Conservation (phyloP, 2,888 invertebrate genomes). For the Neoaliturus tenellus region DNA sequence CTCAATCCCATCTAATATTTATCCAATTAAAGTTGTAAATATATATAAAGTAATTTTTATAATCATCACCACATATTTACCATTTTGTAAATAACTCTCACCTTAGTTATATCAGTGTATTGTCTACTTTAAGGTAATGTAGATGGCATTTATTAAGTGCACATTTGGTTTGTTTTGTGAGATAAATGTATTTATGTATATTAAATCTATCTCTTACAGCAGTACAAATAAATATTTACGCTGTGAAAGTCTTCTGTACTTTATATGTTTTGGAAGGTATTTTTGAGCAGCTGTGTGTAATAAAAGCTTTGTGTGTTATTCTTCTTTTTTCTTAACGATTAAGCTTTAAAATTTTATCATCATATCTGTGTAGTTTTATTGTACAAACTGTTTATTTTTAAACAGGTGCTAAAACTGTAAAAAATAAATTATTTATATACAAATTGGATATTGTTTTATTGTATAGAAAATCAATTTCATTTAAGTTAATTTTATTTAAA, state of each 20-base stretch:
- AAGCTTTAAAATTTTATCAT: background rate
- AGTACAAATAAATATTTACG: background rate
- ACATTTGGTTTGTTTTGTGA: conserved; percentile 1
- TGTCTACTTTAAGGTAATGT: background rate
- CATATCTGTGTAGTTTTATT: conserved; percentile 14
- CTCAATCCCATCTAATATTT: background rate
- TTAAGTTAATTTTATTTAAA: background rate
- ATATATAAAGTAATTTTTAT: conserved; percentile 38
- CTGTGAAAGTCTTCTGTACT: background rate
- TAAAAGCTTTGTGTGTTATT: background rate
- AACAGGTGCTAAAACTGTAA: conserved; percentile 2
- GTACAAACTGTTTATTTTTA: conserved; percentile 1
- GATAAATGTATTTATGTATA: conserved; percentile 22
- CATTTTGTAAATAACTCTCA: conserved; percentile 32
- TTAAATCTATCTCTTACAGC: background rate
- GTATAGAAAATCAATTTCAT: background rate
- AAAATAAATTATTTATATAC: background rate
- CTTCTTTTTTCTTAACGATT: background rate
- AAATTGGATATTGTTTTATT: background rate
- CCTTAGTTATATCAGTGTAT: background rate
- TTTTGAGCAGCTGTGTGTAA: conserved; percentile 6
- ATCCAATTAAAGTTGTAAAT: conserved; percentile 26
- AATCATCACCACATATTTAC: conserved; percentile 43
- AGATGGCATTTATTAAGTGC: background rate
- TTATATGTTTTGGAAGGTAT: no score